Base-by-base conservation (phyloP, 2,797 vertebrate genomes). In the Psittacula derbiana region DNA sequence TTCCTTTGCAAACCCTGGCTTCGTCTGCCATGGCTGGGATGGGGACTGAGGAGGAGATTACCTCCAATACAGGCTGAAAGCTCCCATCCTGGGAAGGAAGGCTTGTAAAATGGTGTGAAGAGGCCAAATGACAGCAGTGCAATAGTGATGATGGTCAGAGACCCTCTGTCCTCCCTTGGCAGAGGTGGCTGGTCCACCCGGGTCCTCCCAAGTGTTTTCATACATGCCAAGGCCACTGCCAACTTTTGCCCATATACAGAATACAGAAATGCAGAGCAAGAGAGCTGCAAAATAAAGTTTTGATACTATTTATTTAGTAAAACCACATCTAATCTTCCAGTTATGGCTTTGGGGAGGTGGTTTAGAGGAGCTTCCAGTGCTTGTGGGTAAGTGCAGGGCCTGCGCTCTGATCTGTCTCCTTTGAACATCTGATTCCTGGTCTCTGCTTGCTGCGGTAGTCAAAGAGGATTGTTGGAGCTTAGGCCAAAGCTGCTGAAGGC, bases 311-410 rank as follows among this genome's bases (percentile, higher is more conserved):
- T 66, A 9, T 52, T 47, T 66, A 25, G 25, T 58, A 15, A 78
- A 85, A 90, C 7, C 4, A 16, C 23, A 52, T 8, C 23, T 72
- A 16, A 41, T 44, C 50, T 93, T 88, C 44, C 25, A 41, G 25
- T 65, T 69, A 20, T 0, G 3, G 23, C 18, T 65, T 72, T 21
- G 47, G 46, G 40, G 31, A 0, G 0, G 23, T 62, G 55, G 31
- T 64, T 82, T 79, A n/a, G 70, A 67, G 69, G 53, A 72, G 11
- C 58, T 71, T 57, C 52, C 3, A 2, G 73, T 41, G 46, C 67
- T 50, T 40, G 24, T 80, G 12, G 25, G 11, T 69, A 21, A 46
- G 60, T 72, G 46, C 46, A 46, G 13, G 20, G 71, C 36, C 62
- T 33, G 43, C 1, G 1, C 36, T 57, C 17, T 50, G 27, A n/a